A percentile compares a stretch with the other conserved stretches of the same genome.
These are phyloP conservation scores for Wiebesia pumilae DNA, from an alignment of 1,140 invertebrate species.

Conservation along the genomic window DNA sequence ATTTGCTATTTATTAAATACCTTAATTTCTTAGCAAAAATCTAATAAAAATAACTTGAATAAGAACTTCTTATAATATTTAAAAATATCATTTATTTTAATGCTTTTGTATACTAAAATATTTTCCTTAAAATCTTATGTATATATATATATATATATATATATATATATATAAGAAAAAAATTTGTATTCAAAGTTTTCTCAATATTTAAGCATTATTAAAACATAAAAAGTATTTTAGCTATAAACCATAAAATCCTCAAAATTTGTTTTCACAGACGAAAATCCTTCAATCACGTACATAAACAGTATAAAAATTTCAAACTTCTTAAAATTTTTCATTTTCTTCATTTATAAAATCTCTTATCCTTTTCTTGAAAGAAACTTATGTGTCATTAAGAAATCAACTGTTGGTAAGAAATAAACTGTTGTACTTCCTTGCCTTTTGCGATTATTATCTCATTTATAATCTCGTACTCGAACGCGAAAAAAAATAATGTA, in stretches of 20 bases:
- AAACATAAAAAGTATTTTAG: too few relatives aligned
- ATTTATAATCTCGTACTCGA: neutral
- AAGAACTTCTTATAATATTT: neutral
- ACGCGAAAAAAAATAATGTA: constrained; percentile 14
- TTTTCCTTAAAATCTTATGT: too few relatives aligned
- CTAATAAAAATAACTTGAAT: neutral
- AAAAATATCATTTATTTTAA: too few relatives aligned
- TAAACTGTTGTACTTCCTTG: constrained; percentile 41
- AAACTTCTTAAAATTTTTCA: constrained; percentile 6
- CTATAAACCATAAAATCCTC: neutral
- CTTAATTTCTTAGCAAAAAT: neutral
- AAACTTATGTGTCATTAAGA: constrained; percentile 28
- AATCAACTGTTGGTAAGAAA: constrained; percentile 43
- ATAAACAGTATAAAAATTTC: constrained; percentile 55
- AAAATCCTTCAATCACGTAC: constrained; percentile 14
- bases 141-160: too few relatives aligned
- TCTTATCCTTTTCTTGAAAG: constrained; percentile 40
- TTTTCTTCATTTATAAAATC: constrained; percentile 37
- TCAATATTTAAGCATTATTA: too few relatives aligned
- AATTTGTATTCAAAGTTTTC: too few relatives aligned
- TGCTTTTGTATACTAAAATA: too few relatives aligned
- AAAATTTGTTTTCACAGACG: constrained; percentile 12
- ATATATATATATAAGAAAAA: too few relatives aligned
- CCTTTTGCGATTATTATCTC: neutral
- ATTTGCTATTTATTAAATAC: too few relatives aligned